These are phyloP conservation scores for Lasiurus borealis DNA, from an alignment of 2,113 vertebrate species.

Conservation along the genomic window DNA sequence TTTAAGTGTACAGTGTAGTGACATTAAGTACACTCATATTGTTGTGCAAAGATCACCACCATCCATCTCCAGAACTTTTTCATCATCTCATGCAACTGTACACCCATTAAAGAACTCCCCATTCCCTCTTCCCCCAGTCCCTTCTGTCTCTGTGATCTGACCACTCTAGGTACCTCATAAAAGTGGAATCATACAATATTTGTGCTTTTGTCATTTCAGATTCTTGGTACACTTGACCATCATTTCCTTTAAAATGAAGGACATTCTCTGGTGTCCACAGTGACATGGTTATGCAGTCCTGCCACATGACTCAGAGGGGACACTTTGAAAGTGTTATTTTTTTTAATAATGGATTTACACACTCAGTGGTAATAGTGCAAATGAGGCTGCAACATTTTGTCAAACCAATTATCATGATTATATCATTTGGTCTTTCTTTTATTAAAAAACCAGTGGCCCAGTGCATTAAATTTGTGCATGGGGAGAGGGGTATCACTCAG, in stretches of 20 bases:
- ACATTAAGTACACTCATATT: not conserved
- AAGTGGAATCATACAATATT: not conserved
- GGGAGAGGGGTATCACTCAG: too few relatives aligned
- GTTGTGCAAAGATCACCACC: not conserved
- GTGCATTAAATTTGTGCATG: too few relatives aligned
- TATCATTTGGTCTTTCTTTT: conserved; percentile 3
- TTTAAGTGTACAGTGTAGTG: not conserved
- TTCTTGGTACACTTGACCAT: not conserved
- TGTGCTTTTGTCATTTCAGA: not conserved
- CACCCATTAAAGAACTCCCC: not conserved
- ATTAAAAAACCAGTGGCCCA: not conserved
- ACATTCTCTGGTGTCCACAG: not conserved
- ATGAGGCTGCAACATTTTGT: not conserved
- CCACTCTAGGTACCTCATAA: not conserved
- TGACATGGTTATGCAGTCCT: not conserved
- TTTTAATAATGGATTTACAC: not conserved
- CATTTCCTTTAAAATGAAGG: conserved; percentile 26
- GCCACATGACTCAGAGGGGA: not conserved
- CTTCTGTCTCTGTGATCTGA: not conserved
- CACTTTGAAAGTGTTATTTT: not conserved
- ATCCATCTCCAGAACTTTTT: not conserved
- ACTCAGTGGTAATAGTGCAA: not conserved
- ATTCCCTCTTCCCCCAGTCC: too few relatives aligned
- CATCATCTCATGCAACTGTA: not conserved
- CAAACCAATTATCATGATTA: conserved; percentile 22